phyloP scores from a whole-genome alignment of 2,888 invertebrate genomes.

The Platycnemis pennipes region DNA sequence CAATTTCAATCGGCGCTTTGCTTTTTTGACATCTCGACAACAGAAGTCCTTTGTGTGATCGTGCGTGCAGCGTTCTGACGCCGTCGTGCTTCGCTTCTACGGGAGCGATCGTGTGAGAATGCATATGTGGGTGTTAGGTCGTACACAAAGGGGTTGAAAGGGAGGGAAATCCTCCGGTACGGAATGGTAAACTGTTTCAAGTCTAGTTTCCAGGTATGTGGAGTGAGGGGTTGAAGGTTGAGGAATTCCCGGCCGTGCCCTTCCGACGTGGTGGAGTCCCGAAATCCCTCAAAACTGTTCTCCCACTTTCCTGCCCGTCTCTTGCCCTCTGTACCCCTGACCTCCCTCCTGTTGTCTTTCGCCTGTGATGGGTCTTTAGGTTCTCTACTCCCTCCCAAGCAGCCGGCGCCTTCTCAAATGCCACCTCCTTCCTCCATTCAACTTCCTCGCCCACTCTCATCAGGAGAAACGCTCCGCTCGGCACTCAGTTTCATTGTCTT shows the following conservation, averaged over 20 bases:
- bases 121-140: neutral
- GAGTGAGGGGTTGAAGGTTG: no score
- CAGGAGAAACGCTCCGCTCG: slow-evolving; percentile 54
- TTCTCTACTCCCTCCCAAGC: neutral
- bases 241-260: no score
- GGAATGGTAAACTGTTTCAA: neutral
- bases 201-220: neutral
- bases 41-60: neutral
- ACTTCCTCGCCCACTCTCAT: slow-evolving; percentile 6
- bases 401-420: neutral
- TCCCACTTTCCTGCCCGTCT: neutral
- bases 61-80: neutral
- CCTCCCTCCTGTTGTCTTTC: neutral
- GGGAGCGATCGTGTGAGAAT: neutral
- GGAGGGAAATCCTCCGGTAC: neutral
- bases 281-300: neutral
- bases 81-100: neutral
- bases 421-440: neutral
- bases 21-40: neutral
- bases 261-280: neutral
- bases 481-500: slow-evolving; percentile 60
- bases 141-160: neutral
- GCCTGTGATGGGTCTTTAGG: slow-evolving; percentile 21
- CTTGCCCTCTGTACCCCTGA: neutral
- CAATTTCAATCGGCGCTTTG: slow-evolving; percentile 28